Evolutionary conservation across 2,113 vertebrate species (phyloP), one percentile per base, ranked within the genome.

Genomic region (Puma concolor): DNA sequence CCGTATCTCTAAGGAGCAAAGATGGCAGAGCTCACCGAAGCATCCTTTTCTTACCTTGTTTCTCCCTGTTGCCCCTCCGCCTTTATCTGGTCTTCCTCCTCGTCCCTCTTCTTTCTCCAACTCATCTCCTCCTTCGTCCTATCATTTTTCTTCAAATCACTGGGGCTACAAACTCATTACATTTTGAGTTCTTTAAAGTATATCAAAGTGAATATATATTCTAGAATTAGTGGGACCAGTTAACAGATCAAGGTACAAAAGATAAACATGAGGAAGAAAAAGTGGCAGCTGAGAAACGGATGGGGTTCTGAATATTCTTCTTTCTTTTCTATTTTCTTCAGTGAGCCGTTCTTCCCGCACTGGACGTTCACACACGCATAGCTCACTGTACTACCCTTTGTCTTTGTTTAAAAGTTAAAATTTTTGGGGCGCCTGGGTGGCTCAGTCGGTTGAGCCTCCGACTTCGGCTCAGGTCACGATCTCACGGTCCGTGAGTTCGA

Each of bases 151-250:
- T 79, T 94, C 25, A 77, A 81, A 57, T 80, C 50, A 76, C 27
- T 7, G 15, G 33, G 27, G 36, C 19, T 91, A 80, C 69, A 92
- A 85, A 41, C 16, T 90, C 54, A 98, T 82, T 93, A 67, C 17
- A n/a, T 67, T 71, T 85, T 66, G 77, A 38, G n/a, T 52, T 87
- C 48, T 72, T 71, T 57, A 84, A 76, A 69, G 4, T 63, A 36
- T 50, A n/a, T 83, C 11, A 79, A 85, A 96, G 83, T 72, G 66
- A 96, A 79, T n/a, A 50, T 48, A 1, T 90, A 6, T 72, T 95
- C 41, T 69, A 94, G 77, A 95, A 86, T 85, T 77, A 95, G n/a
- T 67, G 76, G 19, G 38, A 57, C n/a, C 7, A 21, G 33, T 82
- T 95, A 66, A 76, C 33, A 93, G 66, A 66, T 82, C 12, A 82